Evolutionary conservation across 2,797 vertebrate species (phyloP), one percentile per base, ranked within the genome.

Genomic region (Anguilla pacifica): DNA sequence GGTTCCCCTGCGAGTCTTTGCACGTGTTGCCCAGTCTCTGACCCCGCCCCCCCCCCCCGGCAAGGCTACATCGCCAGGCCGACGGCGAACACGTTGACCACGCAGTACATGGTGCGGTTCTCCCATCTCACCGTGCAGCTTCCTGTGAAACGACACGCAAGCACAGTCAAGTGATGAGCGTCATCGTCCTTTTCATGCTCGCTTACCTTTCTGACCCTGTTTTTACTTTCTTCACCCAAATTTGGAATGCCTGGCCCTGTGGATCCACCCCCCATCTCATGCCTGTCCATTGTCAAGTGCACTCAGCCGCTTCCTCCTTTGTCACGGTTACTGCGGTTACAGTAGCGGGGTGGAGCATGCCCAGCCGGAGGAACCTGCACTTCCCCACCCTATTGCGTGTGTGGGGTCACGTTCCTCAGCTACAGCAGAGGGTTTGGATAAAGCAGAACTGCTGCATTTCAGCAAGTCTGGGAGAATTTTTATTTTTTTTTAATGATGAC

Each of bases 61-160:
- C 94, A 9, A 96, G 90, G 94, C 74, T 79, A 79, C 74, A 79
- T 15, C 35, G 17, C 39, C 74, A 99, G 96, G 49, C 97, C 96
- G 90, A 99, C 96, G n/a, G 98, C 98, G 91, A 99, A 99, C 89
- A 99, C 97, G 15, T 97, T 97, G 92, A 99, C 97, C 57, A 99
- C 96, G 84, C 98, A 99, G 94, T 98, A 98, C 98, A 99, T 99
- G 90, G 98, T 98, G 91, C 97, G 95, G 93, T 97, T 99, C 91
- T 99, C 98, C 98, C 98, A 99, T 93, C 97, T 96, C 61, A 99
- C 95, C 0, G 98, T 98, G 93, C 97, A 98, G 93, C 97, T 98
- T 90, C 97, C 98, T 99, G 92, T 61, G 93, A 10, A 87, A 94
- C 22, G 93, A 19, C 92, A 89, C 57, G 13, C 10, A 53, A 53